Conservation (phyloP, 2,113 vertebrate species). For the Illadopsis cleaveri region DNA sequence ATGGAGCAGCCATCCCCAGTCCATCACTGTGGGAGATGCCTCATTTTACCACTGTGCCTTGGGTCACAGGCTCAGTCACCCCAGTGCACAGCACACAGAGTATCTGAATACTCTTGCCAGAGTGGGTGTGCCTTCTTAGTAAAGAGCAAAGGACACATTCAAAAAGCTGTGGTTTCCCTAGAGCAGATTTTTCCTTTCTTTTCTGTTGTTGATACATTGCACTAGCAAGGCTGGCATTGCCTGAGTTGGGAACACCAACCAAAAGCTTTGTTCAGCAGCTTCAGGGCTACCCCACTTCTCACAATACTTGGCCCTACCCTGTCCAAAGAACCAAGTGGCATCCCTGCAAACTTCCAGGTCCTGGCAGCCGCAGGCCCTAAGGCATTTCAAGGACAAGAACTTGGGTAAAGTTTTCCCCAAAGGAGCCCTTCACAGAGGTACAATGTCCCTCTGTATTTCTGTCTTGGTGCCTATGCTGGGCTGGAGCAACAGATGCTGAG, state of each 20-base stretch:
- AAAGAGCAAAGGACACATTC: background rate
- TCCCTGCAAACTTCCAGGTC: background rate
- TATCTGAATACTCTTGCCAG: background rate
- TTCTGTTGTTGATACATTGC: background rate
- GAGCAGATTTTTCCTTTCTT: background rate
- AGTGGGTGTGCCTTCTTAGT: background rate
- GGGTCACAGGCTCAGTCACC: background rate
- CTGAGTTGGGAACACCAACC: background rate
- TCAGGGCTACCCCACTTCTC: background rate
- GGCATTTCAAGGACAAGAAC: background rate
- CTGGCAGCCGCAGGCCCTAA: background rate
- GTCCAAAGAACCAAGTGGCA: background rate
- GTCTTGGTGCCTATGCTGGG: background rate
- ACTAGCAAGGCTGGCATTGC: background rate
- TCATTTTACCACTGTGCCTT: background rate
- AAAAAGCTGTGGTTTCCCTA: background rate
- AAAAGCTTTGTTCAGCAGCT: background rate
- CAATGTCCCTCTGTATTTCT: rapidly evolving
- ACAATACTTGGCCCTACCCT: background rate
- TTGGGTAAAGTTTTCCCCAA: background rate
- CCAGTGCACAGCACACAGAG: background rate
- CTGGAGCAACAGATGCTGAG: background rate
- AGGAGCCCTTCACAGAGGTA: background rate
- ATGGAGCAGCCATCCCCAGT: background rate
- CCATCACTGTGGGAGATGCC: rapidly evolving